Percentiles rank a stretch among this genome's conserved stretches.
Evolutionary conservation across 2,888 invertebrate genomes (phyloP).

Genomic region (Pyrgus malvae): DNA sequence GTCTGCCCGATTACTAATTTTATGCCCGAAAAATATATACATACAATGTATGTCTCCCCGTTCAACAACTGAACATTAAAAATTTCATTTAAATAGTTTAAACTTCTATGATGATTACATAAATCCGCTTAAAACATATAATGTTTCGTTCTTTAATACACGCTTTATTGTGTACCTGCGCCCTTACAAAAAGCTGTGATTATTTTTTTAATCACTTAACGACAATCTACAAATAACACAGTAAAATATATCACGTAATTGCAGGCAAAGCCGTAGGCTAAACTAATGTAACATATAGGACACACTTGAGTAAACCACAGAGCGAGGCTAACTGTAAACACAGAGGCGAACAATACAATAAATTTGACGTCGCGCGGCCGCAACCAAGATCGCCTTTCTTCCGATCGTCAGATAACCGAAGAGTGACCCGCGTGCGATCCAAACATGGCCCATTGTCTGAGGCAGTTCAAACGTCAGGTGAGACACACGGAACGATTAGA

Average conservation of each 20-base stretch:
- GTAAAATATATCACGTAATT: neutral
- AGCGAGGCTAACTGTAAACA: conserved; percentile 56
- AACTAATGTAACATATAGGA: conserved; percentile 13
- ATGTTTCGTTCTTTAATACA: too few relatives aligned
- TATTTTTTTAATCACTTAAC: too few relatives aligned
- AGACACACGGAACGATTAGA: conserved; percentile 31
- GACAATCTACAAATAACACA: too few relatives aligned
- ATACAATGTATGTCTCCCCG: too few relatives aligned
- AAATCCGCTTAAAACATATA: too few relatives aligned
- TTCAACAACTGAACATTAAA: too few relatives aligned
- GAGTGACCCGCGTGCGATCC: conserved; percentile 69
- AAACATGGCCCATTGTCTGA: conserved; percentile 62
- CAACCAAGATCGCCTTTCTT: conserved; percentile 63
- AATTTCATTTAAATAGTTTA: too few relatives aligned
- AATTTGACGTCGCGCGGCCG: conserved; percentile 63
- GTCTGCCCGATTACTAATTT: too few relatives aligned
- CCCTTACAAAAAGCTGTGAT: too few relatives aligned
- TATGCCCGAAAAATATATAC: too few relatives aligned
- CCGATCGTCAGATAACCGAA: conserved; percentile 71
- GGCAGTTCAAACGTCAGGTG: conserved; percentile 49
- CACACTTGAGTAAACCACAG: conserved; percentile 44
- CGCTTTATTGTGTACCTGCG: too few relatives aligned
- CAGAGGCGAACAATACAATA: conserved; percentile 62
- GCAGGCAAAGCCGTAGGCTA: neutral
- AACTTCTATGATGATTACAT: too few relatives aligned